These are phyloP conservation scores for Ladona fulva DNA, from an alignment of 1,140 invertebrate genomes.

Conservation along the genomic window DNA sequence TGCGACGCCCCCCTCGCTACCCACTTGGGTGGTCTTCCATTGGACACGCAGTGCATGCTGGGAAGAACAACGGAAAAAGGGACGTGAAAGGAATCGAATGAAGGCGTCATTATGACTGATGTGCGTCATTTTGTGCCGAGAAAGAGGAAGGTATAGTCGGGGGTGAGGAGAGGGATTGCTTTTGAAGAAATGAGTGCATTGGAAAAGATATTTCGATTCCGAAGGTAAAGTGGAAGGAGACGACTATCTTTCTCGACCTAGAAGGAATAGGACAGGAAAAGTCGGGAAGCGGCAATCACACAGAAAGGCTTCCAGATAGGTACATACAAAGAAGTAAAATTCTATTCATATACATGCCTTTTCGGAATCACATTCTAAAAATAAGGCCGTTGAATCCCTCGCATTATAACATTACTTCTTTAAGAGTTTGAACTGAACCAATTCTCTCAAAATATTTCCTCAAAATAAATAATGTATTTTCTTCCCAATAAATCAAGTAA, in stretches of 20 bases:
- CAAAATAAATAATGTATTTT: too few species aligned
- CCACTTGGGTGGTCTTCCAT: neutral
- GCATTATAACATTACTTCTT: too few species aligned
- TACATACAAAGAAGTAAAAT: too few species aligned
- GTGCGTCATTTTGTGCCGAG: neutral
- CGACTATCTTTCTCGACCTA: neutral
- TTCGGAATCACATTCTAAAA: too few species aligned
- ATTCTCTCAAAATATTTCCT: too few species aligned
- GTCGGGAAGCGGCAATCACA: neutral
- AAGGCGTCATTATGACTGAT: conserved; percentile 2
- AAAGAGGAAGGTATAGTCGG: neutral
- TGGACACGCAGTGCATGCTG: conserved; percentile 6
- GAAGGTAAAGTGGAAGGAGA: neutral
- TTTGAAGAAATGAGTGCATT: neutral
- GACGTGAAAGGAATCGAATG: conserved; percentile 4
- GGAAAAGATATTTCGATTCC: neutral
- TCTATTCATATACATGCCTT: too few species aligned
- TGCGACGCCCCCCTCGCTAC: neutral
- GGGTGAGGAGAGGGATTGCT: neutral
- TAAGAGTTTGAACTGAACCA: too few species aligned
- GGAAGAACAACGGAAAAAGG: neutral
- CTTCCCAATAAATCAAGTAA: too few species aligned
- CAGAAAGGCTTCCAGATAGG: too few species aligned
- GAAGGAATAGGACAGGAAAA: neutral
- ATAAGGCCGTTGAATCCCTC: too few species aligned